Percentiles rank a stretch among this genome's conserved stretches.
These are phyloP conservation scores for Spinibarbus caldwelli DNA, from an alignment of 2,797 vertebrate genomes.

Conservation along the genomic window DNA sequence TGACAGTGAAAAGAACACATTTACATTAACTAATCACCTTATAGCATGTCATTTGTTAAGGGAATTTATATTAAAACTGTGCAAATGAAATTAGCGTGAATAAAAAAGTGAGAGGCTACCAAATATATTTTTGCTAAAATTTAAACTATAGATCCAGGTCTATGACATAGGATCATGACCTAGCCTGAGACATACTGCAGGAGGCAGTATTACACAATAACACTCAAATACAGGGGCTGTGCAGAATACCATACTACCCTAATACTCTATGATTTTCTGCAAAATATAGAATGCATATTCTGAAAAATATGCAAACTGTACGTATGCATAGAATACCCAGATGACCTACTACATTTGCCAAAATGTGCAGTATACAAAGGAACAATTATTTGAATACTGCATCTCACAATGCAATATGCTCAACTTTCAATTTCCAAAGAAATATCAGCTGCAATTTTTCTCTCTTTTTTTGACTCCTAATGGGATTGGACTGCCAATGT, in stretches of 20 bases:
- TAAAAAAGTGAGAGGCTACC: not conserved
- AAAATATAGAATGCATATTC: not conserved
- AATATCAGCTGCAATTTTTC: not conserved
- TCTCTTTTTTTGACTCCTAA: not conserved
- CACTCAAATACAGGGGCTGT: not conserved
- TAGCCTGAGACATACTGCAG: not conserved
- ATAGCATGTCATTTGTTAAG: not conserved
- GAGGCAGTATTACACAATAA: slow-evolving; percentile 19
- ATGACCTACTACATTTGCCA: not conserved
- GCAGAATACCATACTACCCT: not conserved
- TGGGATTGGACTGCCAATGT: not conserved
- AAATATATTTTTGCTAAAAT: not conserved
- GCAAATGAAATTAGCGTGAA: not conserved
- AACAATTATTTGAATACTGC: not conserved
- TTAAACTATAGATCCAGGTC: not conserved
- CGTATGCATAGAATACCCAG: not conserved
- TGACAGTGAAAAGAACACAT: slow-evolving; percentile 60
- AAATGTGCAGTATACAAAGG: not conserved
- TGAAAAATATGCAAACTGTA: not conserved
- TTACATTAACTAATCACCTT: not conserved
- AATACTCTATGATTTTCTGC: not conserved
- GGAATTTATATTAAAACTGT: not conserved
- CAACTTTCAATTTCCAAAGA: not conserved
- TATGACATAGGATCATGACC: not conserved
- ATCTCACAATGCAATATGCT: not conserved